Base-by-base conservation (phyloP, 2,113 vertebrate genomes). In the Phalacrocorax carbo region DNA sequence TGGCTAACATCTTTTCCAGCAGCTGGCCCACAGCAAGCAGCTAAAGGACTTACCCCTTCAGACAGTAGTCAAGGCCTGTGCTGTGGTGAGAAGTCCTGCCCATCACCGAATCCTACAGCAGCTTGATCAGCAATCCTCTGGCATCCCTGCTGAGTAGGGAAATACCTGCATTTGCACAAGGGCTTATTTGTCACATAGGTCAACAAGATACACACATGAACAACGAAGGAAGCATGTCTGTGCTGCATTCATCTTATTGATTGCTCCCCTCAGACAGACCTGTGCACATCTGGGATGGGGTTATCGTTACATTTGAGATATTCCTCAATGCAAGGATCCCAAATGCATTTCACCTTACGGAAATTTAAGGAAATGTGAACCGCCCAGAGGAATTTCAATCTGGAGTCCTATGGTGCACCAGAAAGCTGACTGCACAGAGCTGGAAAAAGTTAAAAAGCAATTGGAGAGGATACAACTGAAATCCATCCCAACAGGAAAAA, bases 391-490 rank as follows among this genome's bases (percentile, higher is more conserved):
- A 94, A 86, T 91, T 94, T 85, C 60, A 44, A 7, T 75, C 11
- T 90, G 84, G 91, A 97, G 64, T 32, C 44, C 87, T 52, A 19
- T 13, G 36, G 81, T 75, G 72, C 85, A 88, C 32, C 93, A 97
- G 71, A 94, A 94, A 92, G 51, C 51, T 85, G 71, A 93, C 49
- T 87, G 73, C 48, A 82, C 40, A 61, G 91, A 89, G 65, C 78
- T 76, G 91, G 94, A 36, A 96, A 54, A 95, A 76, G 77, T 79
- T 87, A 91, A 80, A 90, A 65, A 94, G 77, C 46, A 70, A 64
- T 9, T 94, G 89, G 96, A 94, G 64, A 94, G 9, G 38, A 93
- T 78, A 89, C 48, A 94, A 91, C 60, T 94, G 86, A 93, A 97
- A 95, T 69, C 79, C 82, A 95, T 72, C 52, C 75, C 91, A 89